Conservation (phyloP, 2,888 invertebrate species). For the Netelia virgata region DNA sequence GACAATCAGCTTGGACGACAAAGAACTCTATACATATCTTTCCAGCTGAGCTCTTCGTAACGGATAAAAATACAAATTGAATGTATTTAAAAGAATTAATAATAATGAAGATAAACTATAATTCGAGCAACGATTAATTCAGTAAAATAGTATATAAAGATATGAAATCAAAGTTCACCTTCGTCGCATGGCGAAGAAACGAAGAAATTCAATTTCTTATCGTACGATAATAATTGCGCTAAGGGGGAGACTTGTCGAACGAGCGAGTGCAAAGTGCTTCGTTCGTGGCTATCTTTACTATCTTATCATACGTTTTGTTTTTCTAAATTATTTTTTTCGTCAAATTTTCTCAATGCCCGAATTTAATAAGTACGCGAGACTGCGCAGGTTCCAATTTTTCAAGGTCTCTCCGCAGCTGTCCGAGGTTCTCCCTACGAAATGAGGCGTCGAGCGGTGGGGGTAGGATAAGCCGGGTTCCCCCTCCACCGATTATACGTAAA, state of each 20-base stretch:
- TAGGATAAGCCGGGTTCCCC: background rate
- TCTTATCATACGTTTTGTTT: background rate
- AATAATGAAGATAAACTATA: too few species aligned
- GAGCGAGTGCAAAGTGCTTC: background rate
- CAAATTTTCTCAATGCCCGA: background rate
- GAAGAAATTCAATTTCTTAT: background rate
- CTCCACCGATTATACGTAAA: conserved; percentile 9
- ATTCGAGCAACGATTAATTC: too few species aligned
- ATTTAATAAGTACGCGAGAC: background rate
- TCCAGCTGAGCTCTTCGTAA: background rate
- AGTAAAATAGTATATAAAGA: background rate
- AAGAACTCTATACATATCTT: background rate
- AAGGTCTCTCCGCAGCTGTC: conserved; percentile 18
- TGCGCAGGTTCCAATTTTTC: background rate
- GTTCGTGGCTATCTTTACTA: background rate
- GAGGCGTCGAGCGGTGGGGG: too few species aligned
- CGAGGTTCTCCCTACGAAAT: background rate
- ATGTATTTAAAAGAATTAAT: background rate
- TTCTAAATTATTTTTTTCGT: background rate
- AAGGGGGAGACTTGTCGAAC: background rate
- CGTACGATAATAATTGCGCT: background rate
- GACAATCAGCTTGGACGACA: background rate
- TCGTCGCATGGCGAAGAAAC: background rate
- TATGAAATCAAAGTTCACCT: background rate
- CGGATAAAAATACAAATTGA: background rate